Conservation (phyloP, 2,888 invertebrate species). For the Sialis lutaria region DNA sequence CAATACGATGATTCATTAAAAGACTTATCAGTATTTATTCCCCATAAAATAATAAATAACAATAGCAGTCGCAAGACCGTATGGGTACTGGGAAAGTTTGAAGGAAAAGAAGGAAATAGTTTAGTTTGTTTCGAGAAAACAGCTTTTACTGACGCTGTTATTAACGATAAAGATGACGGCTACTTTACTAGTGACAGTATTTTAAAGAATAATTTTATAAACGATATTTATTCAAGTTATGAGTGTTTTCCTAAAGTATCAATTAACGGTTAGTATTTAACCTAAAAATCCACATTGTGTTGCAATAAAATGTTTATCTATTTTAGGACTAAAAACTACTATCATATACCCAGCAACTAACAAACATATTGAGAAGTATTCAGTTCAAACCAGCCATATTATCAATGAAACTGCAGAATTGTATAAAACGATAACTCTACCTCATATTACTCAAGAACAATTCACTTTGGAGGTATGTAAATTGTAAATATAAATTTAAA, state of each 20-base stretch:
- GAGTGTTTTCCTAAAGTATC: constrained; percentile 44
- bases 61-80: constrained; percentile 56
- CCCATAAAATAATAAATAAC: constrained; percentile 49
- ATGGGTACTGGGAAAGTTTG: constrained; percentile 51
- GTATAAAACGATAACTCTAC: constrained; percentile 63
- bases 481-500: constrained; percentile 7
- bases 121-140: constrained; percentile 68
- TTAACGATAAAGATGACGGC: constrained; percentile 29
- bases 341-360: constrained; percentile 88
- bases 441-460: constrained; percentile 52
- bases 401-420: constrained; percentile 71
- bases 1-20: constrained; percentile 18
- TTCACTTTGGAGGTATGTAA: constrained; percentile 58
- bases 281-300: background rate
- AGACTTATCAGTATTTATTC: constrained; percentile 45
- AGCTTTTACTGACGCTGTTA: constrained; percentile 49
- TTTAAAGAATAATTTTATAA: constrained; percentile 48
- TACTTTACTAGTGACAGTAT: constrained; percentile 43
- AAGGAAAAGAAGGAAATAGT: constrained; percentile 41
- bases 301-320: constrained; percentile 4
- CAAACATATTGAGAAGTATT: constrained; percentile 79
- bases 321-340: constrained; percentile 68
- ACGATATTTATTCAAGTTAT: constrained; percentile 75
- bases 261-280: constrained; percentile 40
- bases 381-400: constrained; percentile 51